A percentile compares a stretch with the other conserved stretches of the same genome.
phyloP scores from a whole-genome alignment of 2,797 vertebrate species.

The Telmatherina bonti region DNA sequence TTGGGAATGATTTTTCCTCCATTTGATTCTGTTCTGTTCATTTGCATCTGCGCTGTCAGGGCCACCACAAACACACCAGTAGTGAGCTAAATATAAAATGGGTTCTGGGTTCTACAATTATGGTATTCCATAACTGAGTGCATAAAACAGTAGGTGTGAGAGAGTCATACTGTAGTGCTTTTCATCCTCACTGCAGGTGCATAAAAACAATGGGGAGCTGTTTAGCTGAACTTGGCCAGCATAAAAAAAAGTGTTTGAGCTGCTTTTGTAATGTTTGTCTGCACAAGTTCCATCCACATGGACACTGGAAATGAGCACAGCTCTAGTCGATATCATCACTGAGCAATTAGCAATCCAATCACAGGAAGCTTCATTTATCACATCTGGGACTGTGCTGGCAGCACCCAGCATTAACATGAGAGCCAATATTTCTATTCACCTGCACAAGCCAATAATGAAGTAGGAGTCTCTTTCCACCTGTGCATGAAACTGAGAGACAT shows the following conservation, averaged over 20 bases:
- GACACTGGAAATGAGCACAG: conserved; percentile 24
- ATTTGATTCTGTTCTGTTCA: not conserved
- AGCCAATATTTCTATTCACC: conserved; percentile 71
- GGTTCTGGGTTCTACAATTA: conserved; percentile 33
- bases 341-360: conserved; percentile 62
- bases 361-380: conserved; percentile 49
- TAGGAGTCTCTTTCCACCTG: conserved; percentile 75
- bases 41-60: conserved; percentile 15
- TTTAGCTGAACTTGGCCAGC: conserved; percentile 52
- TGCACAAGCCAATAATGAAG: conserved; percentile 60
- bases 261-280: conserved; percentile 44
- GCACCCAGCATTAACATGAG: conserved; percentile 23
- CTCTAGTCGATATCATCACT: conserved; percentile 42
- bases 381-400: conserved; percentile 57
- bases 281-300: conserved; percentile 26
- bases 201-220: conserved; percentile 54
- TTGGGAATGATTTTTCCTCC: not conserved
- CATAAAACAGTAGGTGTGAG: conserved; percentile 64
- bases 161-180: conserved; percentile 66
- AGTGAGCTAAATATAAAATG: conserved; percentile 44
- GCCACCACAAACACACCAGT: conserved; percentile 5
- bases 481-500: conserved; percentile 39
- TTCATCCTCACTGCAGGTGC: conserved; percentile 65
- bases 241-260: conserved; percentile 41
- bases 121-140: conserved; percentile 37